Conservation (phyloP, 2,888 invertebrate genomes). For the Cantharis rustica region DNA sequence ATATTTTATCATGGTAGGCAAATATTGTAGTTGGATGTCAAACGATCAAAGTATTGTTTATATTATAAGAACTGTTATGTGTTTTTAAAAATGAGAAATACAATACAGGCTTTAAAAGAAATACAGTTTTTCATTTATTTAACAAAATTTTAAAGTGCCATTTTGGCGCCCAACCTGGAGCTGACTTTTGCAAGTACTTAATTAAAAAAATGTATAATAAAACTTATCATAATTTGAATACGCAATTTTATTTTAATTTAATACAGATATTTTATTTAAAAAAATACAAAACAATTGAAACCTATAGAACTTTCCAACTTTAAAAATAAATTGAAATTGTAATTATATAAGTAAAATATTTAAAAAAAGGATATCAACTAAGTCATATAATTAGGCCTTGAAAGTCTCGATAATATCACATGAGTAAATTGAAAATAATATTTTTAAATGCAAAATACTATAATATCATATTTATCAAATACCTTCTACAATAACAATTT, state of each 20-base stretch:
- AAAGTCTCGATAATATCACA: slow-evolving; percentile 23
- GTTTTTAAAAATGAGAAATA: slow-evolving; percentile 22
- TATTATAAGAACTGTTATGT: slow-evolving; percentile 21
- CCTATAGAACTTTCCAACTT: background rate
- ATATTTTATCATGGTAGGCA: slow-evolving; percentile 32
- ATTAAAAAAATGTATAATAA: background rate
- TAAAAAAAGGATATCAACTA: background rate
- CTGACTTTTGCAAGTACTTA: too few relatives aligned
- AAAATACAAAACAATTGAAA: background rate
- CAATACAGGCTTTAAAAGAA: background rate
- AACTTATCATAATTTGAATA: background rate
- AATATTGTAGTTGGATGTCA: background rate
- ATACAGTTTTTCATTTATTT: background rate
- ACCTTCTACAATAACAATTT: slow-evolving; percentile 23
- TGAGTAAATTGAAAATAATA: slow-evolving; percentile 10
- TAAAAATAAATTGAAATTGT: background rate
- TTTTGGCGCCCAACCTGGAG: background rate
- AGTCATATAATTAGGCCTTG: slow-evolving; percentile 16
- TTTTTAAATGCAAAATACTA: background rate
- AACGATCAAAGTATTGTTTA: slow-evolving; percentile 11
- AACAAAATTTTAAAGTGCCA: background rate
- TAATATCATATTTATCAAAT: slow-evolving; percentile 14
- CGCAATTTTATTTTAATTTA: background rate
- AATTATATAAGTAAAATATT: background rate
- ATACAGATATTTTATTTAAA: background rate